Percentiles rank a stretch among this genome's conserved stretches.
Evolutionary conservation across 2,888 invertebrate genomes (phyloP).

Genomic region (Drosophila quasianomalipes): DNA sequence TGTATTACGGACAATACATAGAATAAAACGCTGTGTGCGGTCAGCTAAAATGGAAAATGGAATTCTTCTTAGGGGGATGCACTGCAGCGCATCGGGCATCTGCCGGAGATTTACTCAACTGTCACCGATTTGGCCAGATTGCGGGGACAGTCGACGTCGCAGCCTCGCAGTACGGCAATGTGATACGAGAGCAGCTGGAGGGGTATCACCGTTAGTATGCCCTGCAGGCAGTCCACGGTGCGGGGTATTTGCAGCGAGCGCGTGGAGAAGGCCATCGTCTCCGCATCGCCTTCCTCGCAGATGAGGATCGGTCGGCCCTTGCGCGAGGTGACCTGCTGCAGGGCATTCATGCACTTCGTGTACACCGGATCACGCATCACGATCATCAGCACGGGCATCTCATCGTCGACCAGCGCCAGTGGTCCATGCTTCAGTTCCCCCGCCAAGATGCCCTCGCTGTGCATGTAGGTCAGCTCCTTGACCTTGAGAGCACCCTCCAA

Average conservation of each 20-base stretch:
- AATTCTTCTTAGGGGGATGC: constrained; percentile 47
- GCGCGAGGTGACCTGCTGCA: constrained; percentile 96
- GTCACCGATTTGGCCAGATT: constrained; percentile 99
- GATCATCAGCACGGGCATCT: constrained; percentile 99
- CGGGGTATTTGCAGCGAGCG: constrained; percentile 94
- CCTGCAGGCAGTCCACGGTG: constrained; percentile 97
- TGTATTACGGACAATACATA: constrained; percentile 19
- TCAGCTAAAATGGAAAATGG: constrained; percentile 60
- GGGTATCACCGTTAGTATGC: constrained; percentile 98
- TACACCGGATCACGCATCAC: constrained; percentile 98
- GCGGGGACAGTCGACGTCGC: constrained; percentile 98
- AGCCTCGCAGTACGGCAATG: constrained; percentile 96
- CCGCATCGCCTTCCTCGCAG: constrained; percentile 95
- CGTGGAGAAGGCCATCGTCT: constrained; percentile 92
- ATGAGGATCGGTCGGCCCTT: constrained; percentile 97
- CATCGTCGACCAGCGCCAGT: constrained; percentile 97
- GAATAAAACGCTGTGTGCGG: constrained; percentile 30
- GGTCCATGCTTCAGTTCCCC: constrained; percentile 99
- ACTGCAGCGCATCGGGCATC: background rate
- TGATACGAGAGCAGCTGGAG: constrained; percentile 99
- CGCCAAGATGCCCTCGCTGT: constrained; percentile 99
- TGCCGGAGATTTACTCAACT: constrained; percentile 89
- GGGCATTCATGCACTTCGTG: constrained; percentile 98
- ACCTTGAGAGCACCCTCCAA: constrained; percentile 98
- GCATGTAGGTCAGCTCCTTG: constrained; percentile 99